Conservation (phyloP, 2,797 vertebrate genomes). For the Bradypus variegatus region DNA sequence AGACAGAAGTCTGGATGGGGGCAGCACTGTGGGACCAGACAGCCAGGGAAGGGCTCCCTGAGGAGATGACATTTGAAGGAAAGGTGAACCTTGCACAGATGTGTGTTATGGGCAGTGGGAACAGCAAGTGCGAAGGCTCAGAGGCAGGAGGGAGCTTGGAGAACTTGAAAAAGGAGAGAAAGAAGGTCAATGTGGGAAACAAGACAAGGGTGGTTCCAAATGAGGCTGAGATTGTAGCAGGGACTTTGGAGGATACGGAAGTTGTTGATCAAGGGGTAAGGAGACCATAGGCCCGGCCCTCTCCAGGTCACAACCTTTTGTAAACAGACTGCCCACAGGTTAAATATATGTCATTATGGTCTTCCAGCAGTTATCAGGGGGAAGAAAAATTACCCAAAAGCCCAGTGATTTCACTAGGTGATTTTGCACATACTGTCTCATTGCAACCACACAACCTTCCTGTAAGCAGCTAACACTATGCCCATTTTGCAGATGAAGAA, state of each 20-base stretch:
- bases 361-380: not conserved
- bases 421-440: not conserved
- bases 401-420: not conserved
- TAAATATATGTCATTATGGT: not conserved
- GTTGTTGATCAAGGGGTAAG: not conserved
- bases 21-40: fast-evolving
- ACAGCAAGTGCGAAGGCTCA: not conserved
- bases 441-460: not conserved
- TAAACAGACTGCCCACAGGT: not conserved
- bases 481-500: not conserved
- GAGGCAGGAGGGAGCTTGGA: not conserved
- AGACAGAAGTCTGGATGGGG: not conserved
- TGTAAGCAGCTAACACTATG: not conserved
- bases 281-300: not conserved
- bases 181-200: not conserved
- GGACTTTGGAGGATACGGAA: not conserved
- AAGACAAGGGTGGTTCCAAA: not conserved
- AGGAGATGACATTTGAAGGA: not conserved
- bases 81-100: not conserved
- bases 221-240: not conserved
- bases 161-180: not conserved
- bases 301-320: not conserved
- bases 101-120: not conserved
- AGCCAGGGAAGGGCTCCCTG: not conserved
- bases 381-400: not conserved